A percentile compares a stretch with the other conserved stretches of the same genome.
Evolutionary conservation across 2,113 vertebrate species (phyloP).

Genomic region (Anarrhichthys ocellatus): DNA sequence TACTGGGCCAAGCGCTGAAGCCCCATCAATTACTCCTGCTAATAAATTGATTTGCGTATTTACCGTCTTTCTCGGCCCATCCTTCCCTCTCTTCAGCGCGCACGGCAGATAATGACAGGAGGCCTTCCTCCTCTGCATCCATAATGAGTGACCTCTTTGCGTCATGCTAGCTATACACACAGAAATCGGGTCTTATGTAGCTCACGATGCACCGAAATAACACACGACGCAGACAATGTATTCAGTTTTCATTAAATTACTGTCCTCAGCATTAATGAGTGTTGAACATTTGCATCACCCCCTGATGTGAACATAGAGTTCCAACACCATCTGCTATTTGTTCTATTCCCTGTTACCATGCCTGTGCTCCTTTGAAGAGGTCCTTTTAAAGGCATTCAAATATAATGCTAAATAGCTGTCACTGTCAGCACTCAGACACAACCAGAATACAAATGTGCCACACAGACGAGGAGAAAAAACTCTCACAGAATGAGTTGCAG

Average conservation of each 20-base stretch:
- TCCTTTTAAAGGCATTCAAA: conserved; percentile 80
- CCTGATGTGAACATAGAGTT: conserved; percentile 77
- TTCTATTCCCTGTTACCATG: conserved; percentile 69
- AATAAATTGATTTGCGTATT: conserved; percentile 71
- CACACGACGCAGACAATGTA: conserved; percentile 27
- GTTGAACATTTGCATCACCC: conserved; percentile 75
- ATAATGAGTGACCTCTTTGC: conserved; percentile 69
- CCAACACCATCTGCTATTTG: conserved; percentile 83
- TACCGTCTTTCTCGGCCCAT: conserved; percentile 41
- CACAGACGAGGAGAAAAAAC: conserved; percentile 11
- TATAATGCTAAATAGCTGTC: conserved; percentile 82
- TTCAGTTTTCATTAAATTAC: conserved; percentile 65
- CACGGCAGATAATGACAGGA: conserved; percentile 54
- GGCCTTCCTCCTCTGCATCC: conserved; percentile 39
- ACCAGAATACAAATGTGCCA: conserved; percentile 69
- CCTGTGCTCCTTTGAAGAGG: conserved; percentile 74
- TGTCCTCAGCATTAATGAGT: conserved; percentile 76
- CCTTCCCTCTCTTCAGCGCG: conserved; percentile 29
- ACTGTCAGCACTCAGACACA: conserved; percentile 54
- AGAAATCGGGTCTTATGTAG: conserved; percentile 1
- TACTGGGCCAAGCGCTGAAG: conserved; percentile 40
- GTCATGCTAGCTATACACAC: conserved; percentile 30
- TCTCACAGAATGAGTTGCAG: conserved; percentile 32
- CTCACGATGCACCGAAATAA: conserved; percentile 13
- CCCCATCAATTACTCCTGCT: conserved; percentile 63